A percentile compares a stretch with the other conserved stretches of the same genome.
These are phyloP conservation scores for Leptodactylus fallax DNA, from an alignment of 2,797 vertebrate species.

Conservation along the genomic window DNA sequence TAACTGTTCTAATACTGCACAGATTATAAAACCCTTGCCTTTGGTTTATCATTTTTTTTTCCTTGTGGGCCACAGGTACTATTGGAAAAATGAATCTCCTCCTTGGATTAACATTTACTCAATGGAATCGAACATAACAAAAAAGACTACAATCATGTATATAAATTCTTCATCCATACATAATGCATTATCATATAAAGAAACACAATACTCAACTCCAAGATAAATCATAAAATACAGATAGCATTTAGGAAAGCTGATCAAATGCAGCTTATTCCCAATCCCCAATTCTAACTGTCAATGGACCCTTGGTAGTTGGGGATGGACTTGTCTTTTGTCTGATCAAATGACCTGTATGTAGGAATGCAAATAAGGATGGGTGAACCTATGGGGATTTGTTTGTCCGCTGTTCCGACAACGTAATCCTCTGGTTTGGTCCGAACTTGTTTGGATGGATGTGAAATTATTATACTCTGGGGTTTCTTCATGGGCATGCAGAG, in stretches of 20 bases:
- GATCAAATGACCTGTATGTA: background rate
- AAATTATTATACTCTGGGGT: no score
- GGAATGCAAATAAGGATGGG: background rate
- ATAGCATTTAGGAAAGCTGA: no score
- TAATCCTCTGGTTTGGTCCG: no score
- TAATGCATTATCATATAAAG: background rate
- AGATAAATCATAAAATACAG: background rate
- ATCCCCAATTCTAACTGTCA: background rate
- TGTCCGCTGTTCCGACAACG: no score
- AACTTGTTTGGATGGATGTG: no score
- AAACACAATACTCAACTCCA: background rate
- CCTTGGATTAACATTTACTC: conserved; percentile 43
- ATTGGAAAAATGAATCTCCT: conserved; percentile 60
- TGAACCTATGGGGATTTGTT: no score
- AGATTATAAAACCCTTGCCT: conserved; percentile 56
- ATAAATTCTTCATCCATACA: conserved; percentile 2
- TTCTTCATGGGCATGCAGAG: no score
- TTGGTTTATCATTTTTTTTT: conserved; percentile 56
- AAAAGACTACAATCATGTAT: background rate
- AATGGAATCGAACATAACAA: conserved; percentile 44
- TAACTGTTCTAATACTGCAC: conserved; percentile 64
- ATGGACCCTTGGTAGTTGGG: background rate
- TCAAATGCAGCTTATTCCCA: background rate
- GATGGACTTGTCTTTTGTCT: background rate
- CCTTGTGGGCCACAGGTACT: conserved; percentile 31